Base-by-base conservation (phyloP, 2,797 vertebrate genomes). In the Falco naumanni region DNA sequence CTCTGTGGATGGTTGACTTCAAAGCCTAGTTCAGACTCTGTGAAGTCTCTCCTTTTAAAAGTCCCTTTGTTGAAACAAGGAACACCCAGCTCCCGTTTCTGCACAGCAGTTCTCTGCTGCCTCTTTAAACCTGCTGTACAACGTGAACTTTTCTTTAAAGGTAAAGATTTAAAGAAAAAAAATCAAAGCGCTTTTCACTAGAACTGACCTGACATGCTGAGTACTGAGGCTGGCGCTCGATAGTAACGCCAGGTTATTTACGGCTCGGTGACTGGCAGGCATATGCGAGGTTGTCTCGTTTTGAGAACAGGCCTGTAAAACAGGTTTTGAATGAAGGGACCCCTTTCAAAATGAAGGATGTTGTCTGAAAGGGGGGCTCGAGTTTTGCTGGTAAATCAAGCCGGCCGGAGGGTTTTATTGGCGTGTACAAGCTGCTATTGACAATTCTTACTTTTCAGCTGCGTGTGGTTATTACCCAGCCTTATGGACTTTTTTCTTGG, bases 291-390 rank as follows among this genome's bases (percentile, higher is more conserved):
- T 11, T 86, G 90, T 89, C 81, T 91, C 13, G 0, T 68, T 51
- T 39, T 15, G 54, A 79, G 90, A 85, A 41, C 3, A 84, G 77
- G 68, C 83, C 76, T 93, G 94, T 64, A 90, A 84, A 97, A 91
- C 75, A 90, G 87, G 89, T 95, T 84, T 72, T 34, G 93, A 50
- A 54, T 83, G 64, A 81, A 93, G 81, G 59, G 78, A 80, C 54
- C 76, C 91, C 80, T 83, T 87, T 50, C 63, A 48, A 76, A 70
- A 65, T 41, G 68, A 94, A n/a, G 37, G 92, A 83, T 84, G 87
- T 69, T 88, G 29, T 59, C 69, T 70, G 48, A 63, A 50, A 76
- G 47, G 20, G n/a, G 57, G 69, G 48, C 41, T 86, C 39, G 20
- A 50, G 28, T 34, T 69, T 54, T 89, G 89, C 71, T 81, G 75